phyloP scores from a whole-genome alignment of 2,113 vertebrate genomes.

The Urocitellus parryii region DNA sequence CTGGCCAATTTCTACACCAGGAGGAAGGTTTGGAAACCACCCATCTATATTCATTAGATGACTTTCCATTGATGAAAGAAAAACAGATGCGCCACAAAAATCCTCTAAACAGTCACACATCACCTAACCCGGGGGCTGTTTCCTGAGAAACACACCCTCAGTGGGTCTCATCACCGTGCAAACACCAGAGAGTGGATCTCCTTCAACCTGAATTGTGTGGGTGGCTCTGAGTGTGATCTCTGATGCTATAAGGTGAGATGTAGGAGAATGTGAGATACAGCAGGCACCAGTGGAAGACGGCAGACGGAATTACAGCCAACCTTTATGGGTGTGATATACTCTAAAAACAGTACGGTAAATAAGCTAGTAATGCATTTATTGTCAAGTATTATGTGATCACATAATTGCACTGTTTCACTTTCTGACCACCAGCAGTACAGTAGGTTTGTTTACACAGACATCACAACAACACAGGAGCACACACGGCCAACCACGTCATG shows the following conservation, averaged over 20 bases:
- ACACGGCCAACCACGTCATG: fast-evolving
- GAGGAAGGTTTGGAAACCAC: neutral
- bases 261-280: neutral
- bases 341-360: neutral
- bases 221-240: neutral
- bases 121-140: neutral
- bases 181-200: neutral
- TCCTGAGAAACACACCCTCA: neutral
- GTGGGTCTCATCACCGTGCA: neutral
- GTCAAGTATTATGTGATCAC: neutral
- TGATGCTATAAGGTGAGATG: too few species aligned
- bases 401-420: neutral
- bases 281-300: neutral
- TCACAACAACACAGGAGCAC: neutral
- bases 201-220: neutral
- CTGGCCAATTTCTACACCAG: neutral
- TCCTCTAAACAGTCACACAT: neutral
- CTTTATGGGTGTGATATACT: neutral
- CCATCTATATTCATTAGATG: neutral
- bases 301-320: neutral
- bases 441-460: neutral
- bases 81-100: neutral
- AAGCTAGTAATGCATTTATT: neutral
- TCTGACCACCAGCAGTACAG: neutral
- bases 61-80: neutral